Evolutionary conservation across 2,888 invertebrate species (phyloP), one percentile per base, ranked within the genome.

Genomic region (Drosophila pseudotalamancana): DNA sequence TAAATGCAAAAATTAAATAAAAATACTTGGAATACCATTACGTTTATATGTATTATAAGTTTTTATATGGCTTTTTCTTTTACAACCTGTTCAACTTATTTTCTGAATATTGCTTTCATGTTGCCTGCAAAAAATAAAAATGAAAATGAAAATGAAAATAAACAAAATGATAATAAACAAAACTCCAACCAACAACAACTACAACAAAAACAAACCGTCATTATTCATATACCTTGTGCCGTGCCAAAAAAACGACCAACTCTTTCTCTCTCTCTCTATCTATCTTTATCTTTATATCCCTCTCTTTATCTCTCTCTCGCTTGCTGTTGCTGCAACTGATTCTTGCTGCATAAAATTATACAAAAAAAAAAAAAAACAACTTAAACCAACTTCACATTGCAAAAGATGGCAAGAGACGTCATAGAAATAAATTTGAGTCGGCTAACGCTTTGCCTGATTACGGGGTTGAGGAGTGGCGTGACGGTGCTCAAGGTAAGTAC

Each of bases 381-480:
- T 6, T 61, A 63, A 40, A 72, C 40, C 56, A 62, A 69, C 62
- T 66, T 69, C 53, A 64, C 66, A 67, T 64, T 72, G 64, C 69
- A 71, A 79, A 80, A 90, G 90, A 89, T 89, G 91, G 91, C 77
- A 90, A 90, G 86, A 89, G 90, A 87, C 91, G 90, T 80, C 87
- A 91, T 89, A 88, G 91, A 87, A 90, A 90, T 89, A 91, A 91
- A 89, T 90, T 93, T 67, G 94, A 94, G 88, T 93, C 93, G 89
- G 80, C 80, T 67, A 93, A 94, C 92, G 93, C 94, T 75, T 92
- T 94, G 71, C 89, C 89, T 75, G 95, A 95, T 92, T 95, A 95
- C 91, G 95, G 94, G 86, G 93, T 95, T 78, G 95, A 95, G 92
- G 95, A 95, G 91, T 95, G 95, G 95, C 94, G 94, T 91, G 94